These are phyloP conservation scores for Cheilosia pagana DNA, from an alignment of 2,888 invertebrate genomes.

Conservation along the genomic window DNA sequence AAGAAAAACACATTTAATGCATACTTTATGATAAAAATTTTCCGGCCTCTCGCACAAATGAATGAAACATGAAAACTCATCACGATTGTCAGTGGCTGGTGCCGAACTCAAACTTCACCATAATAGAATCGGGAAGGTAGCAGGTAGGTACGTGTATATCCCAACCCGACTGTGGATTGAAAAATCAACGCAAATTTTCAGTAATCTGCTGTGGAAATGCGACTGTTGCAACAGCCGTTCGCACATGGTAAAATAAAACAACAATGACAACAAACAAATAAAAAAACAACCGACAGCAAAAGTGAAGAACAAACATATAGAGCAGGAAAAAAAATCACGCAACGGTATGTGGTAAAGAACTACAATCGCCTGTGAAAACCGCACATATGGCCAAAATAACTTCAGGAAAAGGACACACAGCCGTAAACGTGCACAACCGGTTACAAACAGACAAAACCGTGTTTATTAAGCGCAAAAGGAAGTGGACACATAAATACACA, in stretches of 20 bases:
- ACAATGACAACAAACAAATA: constrained; percentile 30
- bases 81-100: constrained; percentile 72
- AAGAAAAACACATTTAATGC: constrained; percentile 44
- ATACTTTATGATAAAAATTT: constrained; percentile 70
- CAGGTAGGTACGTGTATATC: too few relatives aligned
- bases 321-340: constrained; percentile 33
- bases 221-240: constrained; percentile 69
- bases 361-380: constrained; percentile 75
- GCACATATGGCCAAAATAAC: constrained; percentile 74
- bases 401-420: constrained; percentile 66
- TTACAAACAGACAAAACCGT: constrained; percentile 55
- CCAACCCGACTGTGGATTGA: constrained; percentile 44
- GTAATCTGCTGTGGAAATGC: constrained; percentile 60
- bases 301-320: not conserved
- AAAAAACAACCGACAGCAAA: constrained; percentile 48
- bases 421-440: constrained; percentile 17
- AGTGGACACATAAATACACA: constrained; percentile 49
- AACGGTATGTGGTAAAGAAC: constrained; percentile 70
- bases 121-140: not conserved
- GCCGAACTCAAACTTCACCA: constrained; percentile 47
- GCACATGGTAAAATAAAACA: constrained; percentile 48
- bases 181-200: constrained; percentile 63
- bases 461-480: constrained; percentile 72
- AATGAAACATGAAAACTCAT: constrained; percentile 74
- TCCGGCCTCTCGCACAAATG: constrained; percentile 72